Conservation (phyloP, 2,888 invertebrate genomes). For the Germaria angustata region DNA sequence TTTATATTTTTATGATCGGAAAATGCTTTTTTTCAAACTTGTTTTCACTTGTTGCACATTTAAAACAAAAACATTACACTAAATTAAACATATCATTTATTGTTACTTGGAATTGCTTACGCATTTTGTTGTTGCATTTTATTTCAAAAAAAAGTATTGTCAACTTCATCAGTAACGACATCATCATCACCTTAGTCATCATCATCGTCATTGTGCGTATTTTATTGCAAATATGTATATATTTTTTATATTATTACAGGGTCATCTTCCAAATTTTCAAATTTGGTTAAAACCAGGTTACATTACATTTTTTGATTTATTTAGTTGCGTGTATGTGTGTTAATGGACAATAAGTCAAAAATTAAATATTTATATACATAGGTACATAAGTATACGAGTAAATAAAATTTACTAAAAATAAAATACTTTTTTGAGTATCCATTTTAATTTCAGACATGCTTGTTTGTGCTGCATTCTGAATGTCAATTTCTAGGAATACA, state of each 20-base stretch:
- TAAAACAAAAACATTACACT: constrained; percentile 20
- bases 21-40: constrained; percentile 63
- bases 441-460: constrained; percentile 42
- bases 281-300: constrained; percentile 65
- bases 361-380: too few relatives aligned
- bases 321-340: not conserved
- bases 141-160: constrained; percentile 37
- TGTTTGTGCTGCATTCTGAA: constrained; percentile 45
- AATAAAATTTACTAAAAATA: constrained; percentile 4
- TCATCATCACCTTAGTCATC: not conserved
- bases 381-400: not conserved
- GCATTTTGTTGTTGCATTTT: constrained; percentile 32
- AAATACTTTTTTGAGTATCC: not conserved
- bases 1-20: constrained; percentile 50
- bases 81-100: constrained; percentile 34
- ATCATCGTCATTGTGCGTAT: not conserved
- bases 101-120: constrained; percentile 40
- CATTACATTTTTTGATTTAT: constrained; percentile 28
- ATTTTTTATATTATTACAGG: constrained; percentile 59
- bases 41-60: constrained; percentile 56
- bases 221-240: constrained; percentile 3
- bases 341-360: constrained; percentile 29
- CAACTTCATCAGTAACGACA: constrained; percentile 10
- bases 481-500: constrained; percentile 63
- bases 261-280: constrained; percentile 67